A percentile compares a stretch with the other conserved stretches of the same genome.
These are phyloP conservation scores for Alexandromys fortis DNA, from an alignment of 2,113 vertebrate genomes.

Conservation along the genomic window DNA sequence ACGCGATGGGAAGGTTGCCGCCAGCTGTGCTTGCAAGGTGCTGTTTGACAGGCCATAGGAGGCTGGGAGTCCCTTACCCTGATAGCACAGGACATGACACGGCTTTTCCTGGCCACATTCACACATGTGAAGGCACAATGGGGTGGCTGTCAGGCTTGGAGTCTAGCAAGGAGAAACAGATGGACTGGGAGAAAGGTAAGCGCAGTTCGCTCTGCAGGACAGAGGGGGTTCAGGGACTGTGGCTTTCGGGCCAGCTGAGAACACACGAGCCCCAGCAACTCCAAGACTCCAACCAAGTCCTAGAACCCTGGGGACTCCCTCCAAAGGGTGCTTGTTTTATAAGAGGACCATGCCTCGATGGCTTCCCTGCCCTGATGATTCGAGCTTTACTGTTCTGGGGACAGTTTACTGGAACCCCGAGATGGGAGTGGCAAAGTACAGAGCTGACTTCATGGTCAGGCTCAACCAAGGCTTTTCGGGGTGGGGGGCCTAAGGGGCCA, in stretches of 20 bases:
- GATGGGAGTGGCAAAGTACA: neutral
- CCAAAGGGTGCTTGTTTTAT: neutral
- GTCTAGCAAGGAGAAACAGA: neutral
- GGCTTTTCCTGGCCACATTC: neutral
- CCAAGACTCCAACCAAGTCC: neutral
- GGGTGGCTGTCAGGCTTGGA: accelerated
- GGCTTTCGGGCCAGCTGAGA: neutral
- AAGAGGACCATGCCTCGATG: no score
- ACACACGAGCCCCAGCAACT: neutral
- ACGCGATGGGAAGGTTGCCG: neutral
- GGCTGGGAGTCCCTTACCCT: neutral
- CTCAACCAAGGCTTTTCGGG: neutral
- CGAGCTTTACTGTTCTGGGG: neutral
- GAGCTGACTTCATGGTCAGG: neutral
- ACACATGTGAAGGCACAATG: accelerated
- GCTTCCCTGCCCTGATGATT: neutral
- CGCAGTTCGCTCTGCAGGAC: accelerated
- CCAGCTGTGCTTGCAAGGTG: neutral
- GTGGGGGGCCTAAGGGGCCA: neutral
- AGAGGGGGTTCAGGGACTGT: neutral
- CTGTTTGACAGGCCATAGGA: neutral
- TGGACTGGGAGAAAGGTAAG: neutral
- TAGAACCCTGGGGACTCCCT: neutral
- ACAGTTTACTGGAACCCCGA: neutral
- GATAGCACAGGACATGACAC: neutral